Base-by-base conservation (phyloP, 2,797 vertebrate species). In the Sebastiscus tertius region DNA sequence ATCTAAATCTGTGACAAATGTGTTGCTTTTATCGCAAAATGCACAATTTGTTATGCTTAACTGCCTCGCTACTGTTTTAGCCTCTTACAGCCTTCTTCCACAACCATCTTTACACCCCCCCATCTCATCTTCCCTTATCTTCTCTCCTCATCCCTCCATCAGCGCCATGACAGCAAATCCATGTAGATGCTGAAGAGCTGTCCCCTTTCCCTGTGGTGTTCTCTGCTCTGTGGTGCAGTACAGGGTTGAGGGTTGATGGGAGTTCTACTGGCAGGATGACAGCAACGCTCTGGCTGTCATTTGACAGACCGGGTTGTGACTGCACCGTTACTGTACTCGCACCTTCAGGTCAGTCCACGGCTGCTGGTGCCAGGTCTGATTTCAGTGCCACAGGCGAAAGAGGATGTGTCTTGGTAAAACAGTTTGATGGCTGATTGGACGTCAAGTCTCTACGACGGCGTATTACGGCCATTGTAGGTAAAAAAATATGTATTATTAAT, bases 211-310 rank as follows among this genome's bases (percentile, higher is more conserved):
- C 62, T 73, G 61, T 63, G 80, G 36, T 73, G 39, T 77, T 74
- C 27, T 58, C 52, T 67, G 75, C 68, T 83, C 74, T 34, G 68
- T 9, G 69, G 71, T 79, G 74, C 79, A 49, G 46, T 56, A 39
- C 4, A 0, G 49, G 72, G 75, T 49, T 70, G 56, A 65, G 74
- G 31, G 73, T 75, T 83, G 82, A 86, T 29, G 74, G 22, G 5
- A 81, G 72, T 84, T 79, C 70, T 77, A 87, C 66, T 86, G 88
- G 80, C 86, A 81, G 52, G 22, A 75, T 89, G 89, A 91, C 91
- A 91, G 86, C 80, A 75, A 67, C 82, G 85, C 76, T 86, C 79
- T 74, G 79, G 75, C 78, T 79, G 78, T 90, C 86, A 83, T 86
- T 73, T 63, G 75, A 84, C 86, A 83, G 60, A 72, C 71, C 75